Percentiles rank a stretch among this genome's conserved stretches.
Conservation (phyloP, 2,888 invertebrate species). For the Phortica magna region DNA sequence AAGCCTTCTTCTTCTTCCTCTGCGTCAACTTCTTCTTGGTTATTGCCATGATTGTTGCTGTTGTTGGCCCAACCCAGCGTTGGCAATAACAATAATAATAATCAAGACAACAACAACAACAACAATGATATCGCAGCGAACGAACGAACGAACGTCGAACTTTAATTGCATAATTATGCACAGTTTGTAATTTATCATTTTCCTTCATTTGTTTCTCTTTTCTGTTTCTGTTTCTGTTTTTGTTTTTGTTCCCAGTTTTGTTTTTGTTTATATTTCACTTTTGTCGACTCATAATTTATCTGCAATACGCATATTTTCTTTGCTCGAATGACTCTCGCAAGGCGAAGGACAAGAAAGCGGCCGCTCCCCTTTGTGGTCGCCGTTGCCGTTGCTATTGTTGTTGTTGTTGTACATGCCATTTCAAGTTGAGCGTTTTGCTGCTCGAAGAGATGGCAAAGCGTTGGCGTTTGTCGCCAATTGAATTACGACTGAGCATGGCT, state of each 20-base stretch:
- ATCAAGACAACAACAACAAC: constrained; percentile 48
- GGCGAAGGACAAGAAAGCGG: constrained; percentile 31
- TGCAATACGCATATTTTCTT: too few species aligned
- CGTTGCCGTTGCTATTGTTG: too few species aligned
- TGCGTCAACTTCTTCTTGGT: not conserved
- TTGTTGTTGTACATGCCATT: not conserved
- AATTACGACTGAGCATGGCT: too few species aligned
- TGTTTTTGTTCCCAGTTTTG: constrained; percentile 32
- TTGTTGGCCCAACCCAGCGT: constrained; percentile 51
- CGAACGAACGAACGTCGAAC: constrained; percentile 69
- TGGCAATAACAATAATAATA: constrained; percentile 60
- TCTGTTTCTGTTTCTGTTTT: constrained; percentile 52
- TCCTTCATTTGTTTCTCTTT: constrained; percentile 74
- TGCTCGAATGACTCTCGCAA: too few species aligned
- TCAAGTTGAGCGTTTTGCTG: too few species aligned
- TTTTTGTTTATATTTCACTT: constrained; percentile 37
- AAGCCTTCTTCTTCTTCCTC: not conserved
- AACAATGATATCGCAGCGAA: constrained; percentile 44
- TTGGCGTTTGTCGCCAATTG: constrained; percentile 44
- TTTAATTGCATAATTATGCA: constrained; percentile 79
- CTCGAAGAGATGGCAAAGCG: constrained; percentile 52
- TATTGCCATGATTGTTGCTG: not conserved
- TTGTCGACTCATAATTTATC: constrained; percentile 15
- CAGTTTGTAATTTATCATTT: constrained; percentile 78
- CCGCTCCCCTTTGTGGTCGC: constrained; percentile 56